These are phyloP conservation scores for Pseudorhombus dupliciocellatus DNA, from an alignment of 2,113 vertebrate genomes.

Conservation along the genomic window DNA sequence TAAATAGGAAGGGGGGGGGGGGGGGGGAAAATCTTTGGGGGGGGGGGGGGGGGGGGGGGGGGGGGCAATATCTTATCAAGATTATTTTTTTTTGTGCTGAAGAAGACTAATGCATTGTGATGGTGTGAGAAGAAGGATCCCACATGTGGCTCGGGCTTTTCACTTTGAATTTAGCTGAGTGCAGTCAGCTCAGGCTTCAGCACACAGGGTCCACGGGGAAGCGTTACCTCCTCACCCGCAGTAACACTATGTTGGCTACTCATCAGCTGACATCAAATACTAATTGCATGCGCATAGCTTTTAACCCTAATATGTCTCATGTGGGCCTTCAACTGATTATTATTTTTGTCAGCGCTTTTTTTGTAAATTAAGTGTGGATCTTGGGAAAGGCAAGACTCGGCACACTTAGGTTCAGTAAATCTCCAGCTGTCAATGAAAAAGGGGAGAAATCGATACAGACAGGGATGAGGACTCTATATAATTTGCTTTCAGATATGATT, in stretches of 20 bases:
- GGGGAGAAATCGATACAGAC: neutral
- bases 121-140: slow-evolving; percentile 44
- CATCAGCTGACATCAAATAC: slow-evolving; percentile 8
- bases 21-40: too few relatives aligned
- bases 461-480: neutral
- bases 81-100: slow-evolving; percentile 1
- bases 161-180: slow-evolving; percentile 58
- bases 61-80: slow-evolving; percentile 27
- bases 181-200: slow-evolving; percentile 22
- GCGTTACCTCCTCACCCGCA: slow-evolving; percentile 32
- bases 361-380: neutral
- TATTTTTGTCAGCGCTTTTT: neutral
- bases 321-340: neutral
- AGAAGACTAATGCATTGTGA: slow-evolving; percentile 51
- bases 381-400: neutral
- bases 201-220: slow-evolving; percentile 47
- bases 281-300: neutral
- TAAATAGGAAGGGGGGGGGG: slow-evolving; percentile 6
- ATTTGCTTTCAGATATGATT: too few relatives aligned
- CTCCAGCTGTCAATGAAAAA: neutral
- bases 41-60: too few relatives aligned
- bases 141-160: slow-evolving; percentile 53
- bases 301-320: slow-evolving; percentile 1
- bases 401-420: neutral
- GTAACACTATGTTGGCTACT: slow-evolving; percentile 29